Conservation (phyloP, 2,113 vertebrate genomes). For the Aegotheles bennettii region DNA sequence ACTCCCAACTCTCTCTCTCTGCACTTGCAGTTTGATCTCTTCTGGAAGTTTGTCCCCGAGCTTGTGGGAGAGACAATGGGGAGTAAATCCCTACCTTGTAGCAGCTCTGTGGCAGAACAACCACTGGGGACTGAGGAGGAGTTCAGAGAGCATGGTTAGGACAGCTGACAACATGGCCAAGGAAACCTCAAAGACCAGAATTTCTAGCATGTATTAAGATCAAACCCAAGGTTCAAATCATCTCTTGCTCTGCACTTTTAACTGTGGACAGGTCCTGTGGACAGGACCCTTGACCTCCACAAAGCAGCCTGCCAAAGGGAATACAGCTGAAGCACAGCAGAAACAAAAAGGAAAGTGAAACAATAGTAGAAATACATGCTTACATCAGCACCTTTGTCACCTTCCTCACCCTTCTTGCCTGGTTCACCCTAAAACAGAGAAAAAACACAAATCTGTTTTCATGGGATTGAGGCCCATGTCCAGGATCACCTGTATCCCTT, state of each 20-base stretch:
- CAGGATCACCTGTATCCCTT: background rate
- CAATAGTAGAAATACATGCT: background rate
- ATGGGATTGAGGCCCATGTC: background rate
- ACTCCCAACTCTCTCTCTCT: background rate
- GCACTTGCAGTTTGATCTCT: background rate
- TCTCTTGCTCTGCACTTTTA: background rate
- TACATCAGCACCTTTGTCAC: constrained; percentile 77
- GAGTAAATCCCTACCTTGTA: background rate
- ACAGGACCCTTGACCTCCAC: background rate
- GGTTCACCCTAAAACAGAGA: constrained; percentile 77
- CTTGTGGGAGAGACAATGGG: background rate
- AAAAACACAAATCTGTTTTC: background rate
- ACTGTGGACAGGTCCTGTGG: background rate
- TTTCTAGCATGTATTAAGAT: background rate
- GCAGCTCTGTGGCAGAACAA: background rate
- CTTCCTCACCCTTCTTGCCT: constrained; percentile 82
- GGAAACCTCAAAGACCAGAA: background rate
- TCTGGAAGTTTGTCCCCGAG: background rate
- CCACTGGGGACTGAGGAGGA: background rate
- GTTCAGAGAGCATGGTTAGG: background rate
- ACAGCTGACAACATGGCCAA: background rate
- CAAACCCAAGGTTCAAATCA: background rate
- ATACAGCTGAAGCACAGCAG: background rate
- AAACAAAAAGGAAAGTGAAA: background rate
- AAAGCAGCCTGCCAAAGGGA: background rate